Evolutionary conservation across 2,113 vertebrate genomes (phyloP).

Genomic region (Chamaea fasciata): DNA sequence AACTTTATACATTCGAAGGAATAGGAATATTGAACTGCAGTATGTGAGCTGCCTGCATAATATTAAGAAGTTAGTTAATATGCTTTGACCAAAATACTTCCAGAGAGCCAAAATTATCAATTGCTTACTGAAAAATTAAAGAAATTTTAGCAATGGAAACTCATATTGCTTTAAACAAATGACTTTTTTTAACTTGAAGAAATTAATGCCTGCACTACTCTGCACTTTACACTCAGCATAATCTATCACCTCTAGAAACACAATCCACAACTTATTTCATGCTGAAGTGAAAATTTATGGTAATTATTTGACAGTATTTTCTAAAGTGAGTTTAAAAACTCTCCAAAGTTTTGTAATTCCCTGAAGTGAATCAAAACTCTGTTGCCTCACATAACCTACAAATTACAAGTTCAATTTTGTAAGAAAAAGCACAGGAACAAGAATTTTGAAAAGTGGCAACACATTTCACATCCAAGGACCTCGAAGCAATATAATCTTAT

Average conservation of each 20-base stretch:
- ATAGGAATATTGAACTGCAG: neutral
- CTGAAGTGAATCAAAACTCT: neutral
- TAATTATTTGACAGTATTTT: neutral
- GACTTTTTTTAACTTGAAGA: neutral
- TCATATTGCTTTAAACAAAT: neutral
- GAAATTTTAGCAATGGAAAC: neutral
- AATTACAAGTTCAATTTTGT: neutral
- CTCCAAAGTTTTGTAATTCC: neutral
- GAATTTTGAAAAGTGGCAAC: neutral
- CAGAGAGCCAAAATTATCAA: neutral
- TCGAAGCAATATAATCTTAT: neutral
- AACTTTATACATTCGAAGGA: neutral
- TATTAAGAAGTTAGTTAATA: neutral
- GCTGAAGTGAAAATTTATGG: neutral
- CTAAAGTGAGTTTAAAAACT: neutral
- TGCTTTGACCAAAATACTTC: neutral
- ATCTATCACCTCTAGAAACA: neutral
- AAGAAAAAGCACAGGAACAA: neutral
- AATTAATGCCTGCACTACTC: neutral
- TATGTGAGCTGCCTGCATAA: neutral
- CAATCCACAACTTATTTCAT: neutral
- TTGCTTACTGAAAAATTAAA: neutral
- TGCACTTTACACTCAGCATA: neutral
- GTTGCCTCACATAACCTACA: neutral
- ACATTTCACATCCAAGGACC: neutral